Base-by-base conservation (phyloP, 1,140 invertebrate genomes). In the Drosophila lacteicornis region DNA sequence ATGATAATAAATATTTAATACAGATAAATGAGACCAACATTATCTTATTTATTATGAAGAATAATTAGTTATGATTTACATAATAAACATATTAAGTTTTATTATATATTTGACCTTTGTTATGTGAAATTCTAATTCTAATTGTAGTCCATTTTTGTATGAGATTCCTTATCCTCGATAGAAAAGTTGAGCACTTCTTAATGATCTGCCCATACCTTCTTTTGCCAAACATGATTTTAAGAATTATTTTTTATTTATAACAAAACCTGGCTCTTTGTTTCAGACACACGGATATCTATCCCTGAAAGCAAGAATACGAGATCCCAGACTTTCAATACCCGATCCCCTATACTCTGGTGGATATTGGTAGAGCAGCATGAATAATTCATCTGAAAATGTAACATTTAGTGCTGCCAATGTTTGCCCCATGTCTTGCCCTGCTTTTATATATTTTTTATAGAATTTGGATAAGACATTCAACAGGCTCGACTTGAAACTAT, bases 321-420 rank as follows among this genome's bases (percentile, higher is more conserved):
- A 36, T 2, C 38, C 46, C 17, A 69, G 49, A 3, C 1, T 27
- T 51, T 68, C 12, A 15, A 38, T 36, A n/a, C 22, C 9, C 1
- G 9, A 4, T 25, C 65, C 65, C 12, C 3, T 33, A 1, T 47
- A 38, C 6, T 25, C 38, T 1, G 15, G 22, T 13, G 46, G 47
- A 27, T 69, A 51, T 50, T 49, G 4, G 0, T 36, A 13, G 0
- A 67, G 19, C 0, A 53, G n/a, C 11, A 12, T 38, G 0, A 46
- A 69, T 5, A 66, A 30, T 6, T 45, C 62, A 25, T 38, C 66
- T 25, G 60, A 30, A 19, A 43, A 25, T 9, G 7, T 9, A 8
- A 22, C 17, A 8, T 22, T 33, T 8, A 19, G n/a, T 2, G 13
- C 27, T 22, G 8, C 3, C 13, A 62, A 33, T 27, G 11, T 13